Base-by-base conservation (phyloP, 2,113 vertebrate genomes). In the Mustelus asterias region DNA sequence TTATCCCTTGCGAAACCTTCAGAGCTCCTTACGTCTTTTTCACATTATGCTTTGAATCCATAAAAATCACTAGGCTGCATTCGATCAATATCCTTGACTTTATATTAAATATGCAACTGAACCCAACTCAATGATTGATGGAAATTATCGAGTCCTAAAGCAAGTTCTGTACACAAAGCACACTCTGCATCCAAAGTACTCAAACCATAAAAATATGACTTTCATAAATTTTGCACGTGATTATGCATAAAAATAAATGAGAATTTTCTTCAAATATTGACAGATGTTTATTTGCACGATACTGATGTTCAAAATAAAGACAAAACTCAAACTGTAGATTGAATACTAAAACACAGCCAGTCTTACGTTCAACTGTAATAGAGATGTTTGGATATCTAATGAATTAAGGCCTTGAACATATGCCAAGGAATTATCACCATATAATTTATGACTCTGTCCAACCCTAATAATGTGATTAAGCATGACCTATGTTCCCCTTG, bases 41-140 rank as follows among this genome's bases (percentile, higher is more conserved):
- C 90, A 26, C 89, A 65, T 70, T 94, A 13, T 70, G 37, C 65
- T 26, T 94, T 69, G 92, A 94, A 94, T 70, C 22, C 18, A 94
- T 44, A 24, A 69, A n/a, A 94, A 44, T 4, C 92, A 94, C 33
- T 37, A 33, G 24, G 33, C 29, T n/a, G 7, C 20, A 41, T 37
- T 24, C 41, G 67, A 69, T 44, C n/a, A 67, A 94, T 67, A 70
- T 1, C 92, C 37, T 70, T 69, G 92, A 94, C 65, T 60, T 60
- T 63, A 29, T 90, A 90, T 60, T 90, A 90, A 90, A 58, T 26
- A 67, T 69, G 37, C 65, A 69, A 44, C n/a, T 22, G 37, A 48
- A 44, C 20, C 41, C 11, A 60, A 54, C 33, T 60, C 54, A 69
- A 44, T 94, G 63, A 94, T 41, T 94, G 20, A 67, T 20, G 92